Conservation (phyloP, 1,140 invertebrate genomes). For the Condylostylus longicornis region DNA sequence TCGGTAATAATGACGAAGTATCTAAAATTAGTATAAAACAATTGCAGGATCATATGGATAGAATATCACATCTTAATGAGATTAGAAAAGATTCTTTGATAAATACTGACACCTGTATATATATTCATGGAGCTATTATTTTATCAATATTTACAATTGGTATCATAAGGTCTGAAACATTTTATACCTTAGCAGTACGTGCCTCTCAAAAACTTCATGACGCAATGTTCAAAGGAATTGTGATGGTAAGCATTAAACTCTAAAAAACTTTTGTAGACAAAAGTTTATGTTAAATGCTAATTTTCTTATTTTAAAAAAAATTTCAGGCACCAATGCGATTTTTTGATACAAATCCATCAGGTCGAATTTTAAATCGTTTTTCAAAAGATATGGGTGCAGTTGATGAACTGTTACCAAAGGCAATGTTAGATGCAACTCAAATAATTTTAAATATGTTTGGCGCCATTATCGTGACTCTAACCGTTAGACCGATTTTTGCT, state of each 20-base stretch:
- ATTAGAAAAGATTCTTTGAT: constrained; percentile 4
- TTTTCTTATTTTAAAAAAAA: constrained; percentile 22
- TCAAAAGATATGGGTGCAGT: constrained; percentile 66
- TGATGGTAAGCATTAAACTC: background rate
- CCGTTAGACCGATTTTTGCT: constrained; percentile 58
- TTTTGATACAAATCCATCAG: constrained; percentile 62
- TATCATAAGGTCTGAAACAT: constrained; percentile 3
- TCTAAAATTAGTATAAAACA: background rate
- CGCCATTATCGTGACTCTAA: constrained; percentile 48
- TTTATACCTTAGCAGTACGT: background rate
- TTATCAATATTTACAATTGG: constrained; percentile 33
- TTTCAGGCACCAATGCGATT: constrained; percentile 56
- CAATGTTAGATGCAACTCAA: constrained; percentile 61
- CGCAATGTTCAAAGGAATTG: constrained; percentile 3
- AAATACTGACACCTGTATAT: constrained; percentile 26
- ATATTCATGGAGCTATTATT: constrained; percentile 37
- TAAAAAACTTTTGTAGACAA: background rate
- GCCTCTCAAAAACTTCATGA: constrained; percentile 5
- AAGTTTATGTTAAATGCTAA: background rate
- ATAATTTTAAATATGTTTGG: constrained; percentile 47
- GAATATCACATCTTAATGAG: background rate
- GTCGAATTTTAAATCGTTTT: constrained; percentile 58
- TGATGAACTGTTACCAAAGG: constrained; percentile 71
- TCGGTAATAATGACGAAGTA: background rate
- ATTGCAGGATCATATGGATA: background rate